phyloP scores from a whole-genome alignment of 1,140 invertebrate genomes.

The Heliothis subflexa region DNA sequence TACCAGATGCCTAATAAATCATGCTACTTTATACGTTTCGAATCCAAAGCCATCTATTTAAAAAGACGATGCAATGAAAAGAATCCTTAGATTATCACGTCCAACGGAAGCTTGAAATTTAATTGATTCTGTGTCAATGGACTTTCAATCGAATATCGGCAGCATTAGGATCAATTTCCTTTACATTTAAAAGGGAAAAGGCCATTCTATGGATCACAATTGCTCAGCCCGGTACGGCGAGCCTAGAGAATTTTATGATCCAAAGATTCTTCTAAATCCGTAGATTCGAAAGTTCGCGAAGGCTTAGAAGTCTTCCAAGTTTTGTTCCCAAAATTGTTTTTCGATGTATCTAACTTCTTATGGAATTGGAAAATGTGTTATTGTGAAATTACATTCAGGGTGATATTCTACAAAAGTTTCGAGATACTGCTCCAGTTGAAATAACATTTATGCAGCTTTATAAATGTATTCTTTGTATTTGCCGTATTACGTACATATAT shows the following conservation, averaged over 20 bases:
- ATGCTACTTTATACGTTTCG: constrained; percentile 5
- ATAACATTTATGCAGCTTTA: too few species aligned
- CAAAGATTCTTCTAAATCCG: constrained; percentile 37
- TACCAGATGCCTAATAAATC: background rate
- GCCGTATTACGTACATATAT: too few species aligned
- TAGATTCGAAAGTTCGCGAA: constrained; percentile 30
- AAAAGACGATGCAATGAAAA: constrained; percentile 11
- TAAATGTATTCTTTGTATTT: too few species aligned
- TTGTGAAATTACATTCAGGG: too few species aligned
- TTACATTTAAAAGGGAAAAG: constrained; percentile 22
- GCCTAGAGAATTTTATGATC: constrained; percentile 39
- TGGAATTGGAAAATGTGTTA: background rate
- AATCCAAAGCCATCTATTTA: constrained; percentile 14
- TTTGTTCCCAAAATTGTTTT: constrained; percentile 28
- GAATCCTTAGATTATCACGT: constrained; percentile 28
- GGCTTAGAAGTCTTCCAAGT: constrained; percentile 28
- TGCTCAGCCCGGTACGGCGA: constrained; percentile 25
- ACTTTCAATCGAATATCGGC: constrained; percentile 28
- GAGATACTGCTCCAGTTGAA: too few species aligned
- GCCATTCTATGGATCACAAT: constrained; percentile 32
- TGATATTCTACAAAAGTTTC: too few species aligned
- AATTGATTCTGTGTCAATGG: constrained; percentile 23
- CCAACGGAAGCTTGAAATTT: constrained; percentile 30
- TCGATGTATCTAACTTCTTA: background rate
- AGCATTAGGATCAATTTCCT: constrained; percentile 21